A percentile compares a stretch with the other conserved stretches of the same genome.
Conservation (phyloP, 64 coral and sea anemone genomes). For the Cladopsammia gracilis region DNA sequence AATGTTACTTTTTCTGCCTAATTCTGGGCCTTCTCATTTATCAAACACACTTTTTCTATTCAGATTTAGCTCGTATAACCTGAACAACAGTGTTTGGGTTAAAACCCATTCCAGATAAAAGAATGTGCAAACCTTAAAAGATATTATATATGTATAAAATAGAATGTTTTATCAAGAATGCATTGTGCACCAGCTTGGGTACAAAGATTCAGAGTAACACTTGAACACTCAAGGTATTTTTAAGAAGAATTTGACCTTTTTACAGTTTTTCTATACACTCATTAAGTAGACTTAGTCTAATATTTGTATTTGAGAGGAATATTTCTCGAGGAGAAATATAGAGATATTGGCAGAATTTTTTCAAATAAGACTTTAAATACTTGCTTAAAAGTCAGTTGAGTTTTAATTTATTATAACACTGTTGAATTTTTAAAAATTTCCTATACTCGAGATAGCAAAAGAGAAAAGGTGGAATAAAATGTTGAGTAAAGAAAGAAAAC, state of each 20-base stretch:
- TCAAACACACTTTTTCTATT: too few relatives aligned
- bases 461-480: conserved; percentile 14
- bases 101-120: too few relatives aligned
- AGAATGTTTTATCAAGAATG: not conserved
- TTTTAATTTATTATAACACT: conserved; percentile 30
- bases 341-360: not conserved
- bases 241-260: not conserved
- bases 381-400: not conserved
- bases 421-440: conserved; percentile 2
- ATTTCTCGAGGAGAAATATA: conserved; percentile 16
- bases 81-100: too few relatives aligned
- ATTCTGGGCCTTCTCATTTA: too few relatives aligned
- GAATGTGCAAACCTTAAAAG: too few relatives aligned
- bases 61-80: too few relatives aligned
- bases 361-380: not conserved
- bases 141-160: not conserved
- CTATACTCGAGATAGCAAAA: not conserved
- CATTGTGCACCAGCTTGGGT: not conserved
- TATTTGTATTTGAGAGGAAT: not conserved
- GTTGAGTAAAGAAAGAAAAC: not conserved
- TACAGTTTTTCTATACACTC: not conserved
- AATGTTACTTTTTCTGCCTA: too few relatives aligned
- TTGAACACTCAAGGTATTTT: not conserved
- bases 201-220: not conserved
- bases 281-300: not conserved